phyloP scores from a whole-genome alignment of 2,797 vertebrate genomes.

The Carapus acus region DNA sequence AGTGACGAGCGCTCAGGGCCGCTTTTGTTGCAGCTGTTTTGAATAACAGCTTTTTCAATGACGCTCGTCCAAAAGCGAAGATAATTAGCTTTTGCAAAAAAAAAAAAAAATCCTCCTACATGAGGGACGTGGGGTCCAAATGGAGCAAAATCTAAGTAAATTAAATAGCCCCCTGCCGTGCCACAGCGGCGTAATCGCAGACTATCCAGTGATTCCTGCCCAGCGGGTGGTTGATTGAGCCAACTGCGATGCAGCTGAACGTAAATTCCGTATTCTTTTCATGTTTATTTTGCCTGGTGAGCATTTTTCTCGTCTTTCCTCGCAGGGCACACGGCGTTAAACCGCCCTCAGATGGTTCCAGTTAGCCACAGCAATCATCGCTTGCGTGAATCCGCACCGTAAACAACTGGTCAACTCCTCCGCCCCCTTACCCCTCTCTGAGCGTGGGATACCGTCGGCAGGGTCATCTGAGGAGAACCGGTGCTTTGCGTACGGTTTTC shows the following conservation, averaged over 20 bases:
- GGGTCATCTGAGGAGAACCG: conserved; percentile 39
- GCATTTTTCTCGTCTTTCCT: not conserved
- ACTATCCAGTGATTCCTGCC: not conserved
- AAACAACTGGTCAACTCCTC: conserved; percentile 54
- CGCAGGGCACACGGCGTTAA: no score
- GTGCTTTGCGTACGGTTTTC: no score
- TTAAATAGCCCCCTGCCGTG: conserved; percentile 1
- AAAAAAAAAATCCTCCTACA: not conserved
- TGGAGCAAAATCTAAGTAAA: not conserved
- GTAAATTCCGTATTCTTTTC: not conserved
- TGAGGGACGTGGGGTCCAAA: not conserved
- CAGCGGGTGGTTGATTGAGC: not conserved
- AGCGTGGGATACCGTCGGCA: conserved; percentile 41
- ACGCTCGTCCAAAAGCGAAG: not conserved
- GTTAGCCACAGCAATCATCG: conserved; percentile 52
- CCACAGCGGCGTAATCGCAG: not conserved
- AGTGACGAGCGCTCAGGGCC: no score
- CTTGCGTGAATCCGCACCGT: conserved; percentile 38
- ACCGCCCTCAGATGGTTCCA: no score
- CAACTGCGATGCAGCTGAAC: not conserved
- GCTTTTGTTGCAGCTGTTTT: no score
- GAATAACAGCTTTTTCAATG: not conserved
- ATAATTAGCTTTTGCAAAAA: conserved; percentile 3
- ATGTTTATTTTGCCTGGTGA: not conserved
- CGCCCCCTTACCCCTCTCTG: conserved; percentile 30